Percentiles rank a stretch among this genome's conserved stretches.
Evolutionary conservation across 2,888 invertebrate genomes (phyloP).

Genomic region (Pogonocherus hispidulus): DNA sequence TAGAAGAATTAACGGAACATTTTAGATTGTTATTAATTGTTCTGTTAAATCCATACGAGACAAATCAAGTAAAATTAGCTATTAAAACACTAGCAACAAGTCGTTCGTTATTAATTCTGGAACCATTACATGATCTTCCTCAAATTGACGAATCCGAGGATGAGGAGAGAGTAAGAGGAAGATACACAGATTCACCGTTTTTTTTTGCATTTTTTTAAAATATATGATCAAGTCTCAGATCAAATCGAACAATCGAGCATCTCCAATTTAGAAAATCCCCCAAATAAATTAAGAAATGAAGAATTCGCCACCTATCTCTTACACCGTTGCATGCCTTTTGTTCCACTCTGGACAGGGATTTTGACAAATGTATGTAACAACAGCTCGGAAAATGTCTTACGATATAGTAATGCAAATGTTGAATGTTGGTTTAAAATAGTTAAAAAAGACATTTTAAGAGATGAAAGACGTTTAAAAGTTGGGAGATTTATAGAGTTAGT

Average conservation of each 20-base stretch:
- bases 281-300: background rate
- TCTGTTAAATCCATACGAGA: slow-evolving; percentile 1
- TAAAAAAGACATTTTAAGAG: background rate
- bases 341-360: background rate
- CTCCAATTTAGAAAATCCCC: background rate
- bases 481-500: background rate
- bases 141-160: background rate
- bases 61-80: background rate
- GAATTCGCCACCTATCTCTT: background rate
- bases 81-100: background rate
- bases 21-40: slow-evolving; percentile 7
- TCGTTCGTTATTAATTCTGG: no score
- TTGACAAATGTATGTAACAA: background rate
- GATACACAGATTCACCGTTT: slow-evolving; percentile 7
- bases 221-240: background rate
- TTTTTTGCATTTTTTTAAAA: background rate
- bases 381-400: background rate
- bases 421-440: slow-evolving; percentile 5
- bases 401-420: background rate
- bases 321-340: background rate
- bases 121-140: background rate
- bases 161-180: background rate
- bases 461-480: background rate
- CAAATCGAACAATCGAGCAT: background rate
- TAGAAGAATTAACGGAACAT: slow-evolving; percentile 5